A percentile compares a stretch with the other conserved stretches of the same genome.
Evolutionary conservation across 1,140 invertebrate genomes (phyloP).

Genomic region (Solenopsis invicta): DNA sequence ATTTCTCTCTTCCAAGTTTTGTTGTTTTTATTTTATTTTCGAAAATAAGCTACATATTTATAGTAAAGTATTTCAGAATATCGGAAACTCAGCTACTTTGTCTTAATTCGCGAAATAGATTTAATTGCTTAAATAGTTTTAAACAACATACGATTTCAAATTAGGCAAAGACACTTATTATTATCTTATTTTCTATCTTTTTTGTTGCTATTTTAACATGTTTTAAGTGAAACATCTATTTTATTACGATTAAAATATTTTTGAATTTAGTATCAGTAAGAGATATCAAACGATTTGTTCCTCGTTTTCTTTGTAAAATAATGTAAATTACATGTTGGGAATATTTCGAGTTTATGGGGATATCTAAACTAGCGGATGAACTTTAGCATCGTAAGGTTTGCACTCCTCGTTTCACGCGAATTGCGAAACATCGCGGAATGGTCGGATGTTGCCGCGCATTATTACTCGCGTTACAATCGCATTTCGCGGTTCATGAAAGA

Average conservation of each 20-base stretch:
- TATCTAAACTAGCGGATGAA: neutral
- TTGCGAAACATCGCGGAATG: conserved; percentile 62
- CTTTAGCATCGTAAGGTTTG: neutral
- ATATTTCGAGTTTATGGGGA: neutral
- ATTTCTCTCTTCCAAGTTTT: neutral
- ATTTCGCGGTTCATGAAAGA: conserved; percentile 73
- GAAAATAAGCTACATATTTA: conserved; percentile 16
- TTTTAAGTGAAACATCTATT: neutral
- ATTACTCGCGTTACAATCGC: conserved; percentile 65
- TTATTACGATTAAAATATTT: neutral
- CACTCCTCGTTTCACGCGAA: neutral
- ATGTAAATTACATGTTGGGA: neutral
- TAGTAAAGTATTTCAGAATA: neutral
- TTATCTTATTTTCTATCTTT: neutral
- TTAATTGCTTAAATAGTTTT: conserved; percentile 12
- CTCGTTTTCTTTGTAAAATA: neutral
- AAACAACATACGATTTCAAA: neutral
- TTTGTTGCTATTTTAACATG: neutral
- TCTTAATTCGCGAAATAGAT: conserved; percentile 9
- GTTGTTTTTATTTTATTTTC: neutral
- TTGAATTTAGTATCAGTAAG: neutral
- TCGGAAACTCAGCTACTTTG: neutral
- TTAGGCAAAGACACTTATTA: neutral
- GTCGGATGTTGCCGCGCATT: conserved; percentile 45
- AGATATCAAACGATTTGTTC: neutral